Conservation (phyloP, 2,797 vertebrate species). For the Mallotus villosus region DNA sequence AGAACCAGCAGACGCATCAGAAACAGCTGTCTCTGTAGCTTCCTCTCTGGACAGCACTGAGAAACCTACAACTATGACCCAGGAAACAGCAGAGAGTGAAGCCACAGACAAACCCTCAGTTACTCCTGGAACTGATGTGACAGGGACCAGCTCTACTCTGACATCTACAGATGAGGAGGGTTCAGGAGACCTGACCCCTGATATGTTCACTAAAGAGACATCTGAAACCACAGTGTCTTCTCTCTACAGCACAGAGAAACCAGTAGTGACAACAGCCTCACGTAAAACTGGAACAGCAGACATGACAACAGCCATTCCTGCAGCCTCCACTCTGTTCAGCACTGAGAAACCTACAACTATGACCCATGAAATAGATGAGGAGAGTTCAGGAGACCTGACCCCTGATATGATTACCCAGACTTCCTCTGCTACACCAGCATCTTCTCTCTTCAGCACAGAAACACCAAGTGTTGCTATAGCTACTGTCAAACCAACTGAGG, state of each 20-base stretch:
- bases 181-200: background rate
- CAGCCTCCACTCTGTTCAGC: too few relatives aligned
- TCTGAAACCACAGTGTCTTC: background rate
- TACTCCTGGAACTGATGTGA: constrained; percentile 1
- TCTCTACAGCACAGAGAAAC: constrained; percentile 17
- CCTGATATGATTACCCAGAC: background rate
- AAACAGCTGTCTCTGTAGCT: background rate
- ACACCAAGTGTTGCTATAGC: background rate
- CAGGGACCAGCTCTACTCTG: constrained; percentile 2
- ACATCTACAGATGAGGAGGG: constrained; percentile 1
- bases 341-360: too few relatives aligned
- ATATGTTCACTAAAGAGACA: background rate
- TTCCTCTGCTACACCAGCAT: background rate
- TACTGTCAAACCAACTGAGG: background rate
- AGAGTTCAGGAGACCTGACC: constrained; percentile 24
- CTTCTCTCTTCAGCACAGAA: background rate
- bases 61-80: background rate
- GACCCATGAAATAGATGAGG: background rate
- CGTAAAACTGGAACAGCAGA: background rate
- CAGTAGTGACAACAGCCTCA: background rate
- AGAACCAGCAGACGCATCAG: background rate
- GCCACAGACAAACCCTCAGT: constrained; percentile 10
- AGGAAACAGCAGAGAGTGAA: constrained; percentile 7
- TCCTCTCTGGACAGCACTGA: constrained; percentile 5
- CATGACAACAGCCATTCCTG: too few relatives aligned